Evolutionary conservation across 1,140 invertebrate species (phyloP).

Genomic region (Idris sp.): DNA sequence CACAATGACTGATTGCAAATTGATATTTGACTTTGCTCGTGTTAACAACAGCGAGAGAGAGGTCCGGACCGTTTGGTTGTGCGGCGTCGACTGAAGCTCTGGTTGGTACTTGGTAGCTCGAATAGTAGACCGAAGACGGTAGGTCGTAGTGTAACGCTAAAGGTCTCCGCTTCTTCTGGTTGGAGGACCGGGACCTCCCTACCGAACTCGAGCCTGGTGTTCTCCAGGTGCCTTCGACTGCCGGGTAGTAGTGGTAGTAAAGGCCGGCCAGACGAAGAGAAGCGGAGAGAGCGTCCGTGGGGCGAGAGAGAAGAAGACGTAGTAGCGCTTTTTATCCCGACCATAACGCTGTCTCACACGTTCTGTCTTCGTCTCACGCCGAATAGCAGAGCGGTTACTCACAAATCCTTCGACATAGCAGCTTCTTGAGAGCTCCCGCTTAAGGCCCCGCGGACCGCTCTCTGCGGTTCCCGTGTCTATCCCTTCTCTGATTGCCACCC

Average conservation of each 20-base stretch:
- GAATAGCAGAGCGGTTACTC: slow-evolving; percentile 77
- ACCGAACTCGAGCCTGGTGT: slow-evolving; percentile 72
- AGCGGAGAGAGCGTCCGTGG: slow-evolving; percentile 4
- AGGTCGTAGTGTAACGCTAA: slow-evolving; percentile 70
- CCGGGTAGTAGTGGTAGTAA: slow-evolving; percentile 63
- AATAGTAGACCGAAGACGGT: slow-evolving; percentile 71
- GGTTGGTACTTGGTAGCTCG: slow-evolving; percentile 69
- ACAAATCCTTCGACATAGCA: slow-evolving; percentile 75
- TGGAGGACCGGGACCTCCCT: slow-evolving; percentile 78
- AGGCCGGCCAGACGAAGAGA: slow-evolving; percentile 27
- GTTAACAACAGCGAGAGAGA: slow-evolving; percentile 69
- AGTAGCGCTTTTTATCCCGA: slow-evolving; percentile 71
- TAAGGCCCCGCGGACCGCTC: slow-evolving; percentile 50
- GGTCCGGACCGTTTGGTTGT: slow-evolving; percentile 79
- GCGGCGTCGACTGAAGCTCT: slow-evolving; percentile 78
- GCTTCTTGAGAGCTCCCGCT: slow-evolving; percentile 75
- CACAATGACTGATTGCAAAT: too few species aligned
- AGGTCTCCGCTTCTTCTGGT: slow-evolving; percentile 76
- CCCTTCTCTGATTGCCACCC: slow-evolving; percentile 25
- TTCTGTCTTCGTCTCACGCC: slow-evolving; percentile 69
- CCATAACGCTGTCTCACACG: slow-evolving; percentile 29
- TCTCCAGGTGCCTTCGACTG: slow-evolving; percentile 61
- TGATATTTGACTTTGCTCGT: too few species aligned
- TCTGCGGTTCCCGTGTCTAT: slow-evolving; percentile 31
- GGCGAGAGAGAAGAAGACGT: slow-evolving; percentile 65